Evolutionary conservation across 2,113 vertebrate genomes (phyloP).

Genomic region (Notothenia coriiceps): DNA sequence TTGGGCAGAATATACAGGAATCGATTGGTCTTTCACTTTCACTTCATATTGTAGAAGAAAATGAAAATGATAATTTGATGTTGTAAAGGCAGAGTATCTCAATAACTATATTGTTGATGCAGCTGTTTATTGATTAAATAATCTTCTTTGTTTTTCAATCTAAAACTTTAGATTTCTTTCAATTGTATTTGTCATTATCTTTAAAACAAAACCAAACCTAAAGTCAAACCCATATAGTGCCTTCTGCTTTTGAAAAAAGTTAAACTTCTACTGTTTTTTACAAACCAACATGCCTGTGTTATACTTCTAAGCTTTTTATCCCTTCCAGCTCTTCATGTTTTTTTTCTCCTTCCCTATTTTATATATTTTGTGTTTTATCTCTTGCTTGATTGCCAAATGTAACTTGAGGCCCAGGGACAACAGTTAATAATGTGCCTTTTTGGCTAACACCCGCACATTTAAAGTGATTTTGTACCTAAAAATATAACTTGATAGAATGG

Average conservation of each 20-base stretch:
- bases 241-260: not conserved
- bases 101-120: not conserved
- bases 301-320: no score
- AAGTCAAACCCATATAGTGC: not conserved
- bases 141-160: not conserved
- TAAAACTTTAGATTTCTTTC: not conserved
- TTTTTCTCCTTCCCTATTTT: no score
- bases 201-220: not conserved
- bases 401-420: not conserved
- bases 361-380: no score
- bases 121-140: not conserved
- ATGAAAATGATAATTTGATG: not conserved
- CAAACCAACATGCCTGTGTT: not conserved
- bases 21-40: no score
- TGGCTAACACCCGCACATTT: not conserved
- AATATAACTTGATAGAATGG: not conserved
- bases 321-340: no score
- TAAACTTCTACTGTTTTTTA: not conserved
- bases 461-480: not conserved
- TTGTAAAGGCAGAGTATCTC: not conserved
- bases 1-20: no score
- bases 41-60: no score
- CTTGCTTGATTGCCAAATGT: not conserved
- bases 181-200: not conserved
- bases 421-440: not conserved